A percentile compares a stretch with the other conserved stretches of the same genome.
These are phyloP conservation scores for Lypha dubia DNA, from an alignment of 2,888 invertebrate genomes.

Conservation along the genomic window DNA sequence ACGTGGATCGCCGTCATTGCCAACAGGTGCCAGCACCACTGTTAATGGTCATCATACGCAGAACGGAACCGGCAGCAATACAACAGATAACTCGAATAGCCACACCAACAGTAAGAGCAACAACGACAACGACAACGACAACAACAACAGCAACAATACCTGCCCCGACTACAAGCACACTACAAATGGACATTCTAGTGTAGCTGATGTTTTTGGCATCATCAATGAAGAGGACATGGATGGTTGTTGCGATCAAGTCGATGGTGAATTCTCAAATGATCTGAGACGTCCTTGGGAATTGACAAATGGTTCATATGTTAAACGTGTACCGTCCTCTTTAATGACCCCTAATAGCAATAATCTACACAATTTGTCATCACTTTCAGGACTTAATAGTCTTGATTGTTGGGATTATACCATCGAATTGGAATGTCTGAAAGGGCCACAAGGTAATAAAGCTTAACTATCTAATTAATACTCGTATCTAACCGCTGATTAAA, in stretches of 20 bases:
- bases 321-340: constrained; percentile 69
- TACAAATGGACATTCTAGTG: constrained; percentile 50
- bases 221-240: constrained; percentile 73
- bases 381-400: constrained; percentile 86
- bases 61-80: constrained; percentile 46
- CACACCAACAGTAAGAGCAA: constrained; percentile 12
- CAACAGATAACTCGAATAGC: constrained; percentile 20
- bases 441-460: constrained; percentile 87
- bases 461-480: background rate
- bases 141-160: constrained; percentile 47
- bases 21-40: constrained; percentile 73
- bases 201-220: constrained; percentile 73
- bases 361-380: constrained; percentile 66
- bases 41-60: constrained; percentile 62
- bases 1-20: constrained; percentile 73
- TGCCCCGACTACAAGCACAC: constrained; percentile 54
- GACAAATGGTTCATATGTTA: constrained; percentile 63
- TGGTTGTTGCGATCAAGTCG: constrained; percentile 68
- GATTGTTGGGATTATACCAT: constrained; percentile 94
- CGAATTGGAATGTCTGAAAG: constrained; percentile 91
- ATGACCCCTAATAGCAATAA: constrained; percentile 65
- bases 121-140: constrained; percentile 18
- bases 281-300: constrained; percentile 73
- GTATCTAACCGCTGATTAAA: background rate
- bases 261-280: constrained; percentile 62